A percentile compares a stretch with the other conserved stretches of the same genome.
phyloP scores from a whole-genome alignment of 2,888 invertebrate genomes.

The Coecobrya sp. region DNA sequence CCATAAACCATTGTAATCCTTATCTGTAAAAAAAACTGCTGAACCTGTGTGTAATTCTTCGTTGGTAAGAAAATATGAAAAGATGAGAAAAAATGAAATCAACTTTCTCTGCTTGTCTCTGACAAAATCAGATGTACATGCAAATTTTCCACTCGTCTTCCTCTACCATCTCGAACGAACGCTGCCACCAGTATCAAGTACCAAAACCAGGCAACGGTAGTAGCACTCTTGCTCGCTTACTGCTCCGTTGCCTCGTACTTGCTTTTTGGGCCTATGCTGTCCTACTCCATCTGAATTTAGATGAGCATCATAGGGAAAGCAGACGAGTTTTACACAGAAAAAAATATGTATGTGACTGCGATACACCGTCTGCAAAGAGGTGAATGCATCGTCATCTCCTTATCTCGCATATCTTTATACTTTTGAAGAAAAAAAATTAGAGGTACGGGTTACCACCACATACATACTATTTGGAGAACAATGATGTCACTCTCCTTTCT shows the following conservation, averaged over 20 bases:
- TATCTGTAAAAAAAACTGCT: constrained; percentile 72
- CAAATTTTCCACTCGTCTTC: constrained; percentile 81
- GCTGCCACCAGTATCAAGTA: constrained; percentile 38
- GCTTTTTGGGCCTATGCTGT: constrained; percentile 27
- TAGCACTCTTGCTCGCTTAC: constrained; percentile 27
- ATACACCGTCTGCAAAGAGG: constrained; percentile 70
- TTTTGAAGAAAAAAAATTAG: constrained; percentile 60
- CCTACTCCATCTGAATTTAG: constrained; percentile 74
- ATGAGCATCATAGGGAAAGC: constrained; percentile 65
- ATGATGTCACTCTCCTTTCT: constrained; percentile 1
- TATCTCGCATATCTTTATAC: constrained; percentile 43
- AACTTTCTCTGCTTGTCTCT: constrained; percentile 82
- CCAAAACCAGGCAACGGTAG: constrained; percentile 23
- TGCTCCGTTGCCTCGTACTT: constrained; percentile 56
- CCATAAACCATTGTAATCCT: constrained; percentile 79
- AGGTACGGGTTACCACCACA: constrained; percentile 39
- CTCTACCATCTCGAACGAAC: constrained; percentile 40
- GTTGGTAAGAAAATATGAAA: constrained; percentile 68
- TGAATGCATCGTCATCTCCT: constrained; percentile 69
- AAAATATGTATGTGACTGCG: constrained; percentile 60
- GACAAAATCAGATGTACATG: constrained; percentile 83
- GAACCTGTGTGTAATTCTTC: constrained; percentile 76
- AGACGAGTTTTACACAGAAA: constrained; percentile 48
- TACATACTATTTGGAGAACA: constrained; percentile 17
- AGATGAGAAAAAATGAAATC: constrained; percentile 80